phyloP scores from a whole-genome alignment of 1,140 invertebrate species.

The Scaptomyza graminum region DNA sequence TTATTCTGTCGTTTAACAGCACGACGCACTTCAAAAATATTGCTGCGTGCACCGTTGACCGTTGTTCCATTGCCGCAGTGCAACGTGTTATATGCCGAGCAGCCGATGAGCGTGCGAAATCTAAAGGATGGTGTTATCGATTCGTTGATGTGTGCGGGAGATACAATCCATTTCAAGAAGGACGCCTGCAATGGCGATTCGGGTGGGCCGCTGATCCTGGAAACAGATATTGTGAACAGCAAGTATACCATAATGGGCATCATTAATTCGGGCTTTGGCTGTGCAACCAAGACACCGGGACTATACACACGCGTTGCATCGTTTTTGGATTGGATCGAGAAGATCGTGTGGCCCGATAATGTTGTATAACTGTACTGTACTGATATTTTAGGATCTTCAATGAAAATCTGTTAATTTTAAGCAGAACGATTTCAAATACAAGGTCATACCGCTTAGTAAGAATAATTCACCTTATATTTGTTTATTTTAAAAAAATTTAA shows the following conservation, averaged over 20 bases:
- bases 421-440: slow-evolving; percentile 39
- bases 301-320: slow-evolving; percentile 87
- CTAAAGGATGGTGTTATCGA: slow-evolving; percentile 51
- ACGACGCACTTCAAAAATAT: slow-evolving; percentile 48
- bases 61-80: slow-evolving; percentile 56
- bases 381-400: slow-evolving; percentile 12
- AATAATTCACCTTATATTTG: background rate
- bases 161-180: slow-evolving; percentile 83
- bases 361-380: background rate
- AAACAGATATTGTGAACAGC: slow-evolving; percentile 55
- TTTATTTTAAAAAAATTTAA: background rate
- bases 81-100: slow-evolving; percentile 35
- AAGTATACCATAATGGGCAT: slow-evolving; percentile 84
- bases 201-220: slow-evolving; percentile 87
- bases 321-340: slow-evolving; percentile 88
- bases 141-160: slow-evolving; percentile 86
- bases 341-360: slow-evolving; percentile 85
- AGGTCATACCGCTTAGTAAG: background rate
- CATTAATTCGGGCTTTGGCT: slow-evolving; percentile 88
- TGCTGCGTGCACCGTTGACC: slow-evolving; percentile 61
- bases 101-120: slow-evolving; percentile 6
- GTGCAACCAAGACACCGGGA: slow-evolving; percentile 86
- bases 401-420: slow-evolving; percentile 30
- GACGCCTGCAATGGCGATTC: slow-evolving; percentile 88
- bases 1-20: slow-evolving; percentile 26